Evolutionary conservation across 1,140 invertebrate species (phyloP).

Genomic region (Saxidomus purpurata): DNA sequence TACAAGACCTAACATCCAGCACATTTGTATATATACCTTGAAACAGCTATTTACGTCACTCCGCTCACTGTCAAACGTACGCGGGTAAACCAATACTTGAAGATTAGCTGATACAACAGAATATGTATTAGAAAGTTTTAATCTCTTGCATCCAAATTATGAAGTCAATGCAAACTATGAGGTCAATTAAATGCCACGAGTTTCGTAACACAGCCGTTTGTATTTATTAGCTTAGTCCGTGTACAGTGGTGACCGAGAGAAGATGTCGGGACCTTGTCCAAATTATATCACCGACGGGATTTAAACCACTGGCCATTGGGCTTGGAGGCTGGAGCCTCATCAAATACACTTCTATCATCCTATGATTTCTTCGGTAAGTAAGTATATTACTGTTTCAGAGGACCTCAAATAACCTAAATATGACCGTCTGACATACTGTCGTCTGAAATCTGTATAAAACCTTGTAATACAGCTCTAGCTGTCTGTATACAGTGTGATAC

Average conservation of each 20-base stretch:
- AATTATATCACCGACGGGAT: too few species aligned
- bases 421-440: neutral
- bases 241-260: too few species aligned
- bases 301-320: too few species aligned
- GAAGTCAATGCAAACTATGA: neutral
- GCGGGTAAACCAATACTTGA: neutral
- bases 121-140: neutral
- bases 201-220: neutral
- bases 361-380: too few species aligned
- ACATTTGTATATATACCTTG: constrained; percentile 41
- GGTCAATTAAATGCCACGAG: too few species aligned
- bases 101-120: neutral
- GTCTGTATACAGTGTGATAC: neutral
- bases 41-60: constrained; percentile 23
- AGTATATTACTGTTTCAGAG: neutral
- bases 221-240: neutral
- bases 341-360: too few species aligned
- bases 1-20: neutral
- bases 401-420: constrained; percentile 11
- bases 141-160: neutral
- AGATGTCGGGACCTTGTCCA: too few species aligned
- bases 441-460: neutral
- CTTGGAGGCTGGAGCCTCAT: too few species aligned
- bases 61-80: neutral
- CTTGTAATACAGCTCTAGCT: constrained; percentile 1